A percentile compares a stretch with the other conserved stretches of the same genome.
These are phyloP conservation scores for Hartigia nigra DNA, from an alignment of 2,888 invertebrate species.

Conservation along the genomic window DNA sequence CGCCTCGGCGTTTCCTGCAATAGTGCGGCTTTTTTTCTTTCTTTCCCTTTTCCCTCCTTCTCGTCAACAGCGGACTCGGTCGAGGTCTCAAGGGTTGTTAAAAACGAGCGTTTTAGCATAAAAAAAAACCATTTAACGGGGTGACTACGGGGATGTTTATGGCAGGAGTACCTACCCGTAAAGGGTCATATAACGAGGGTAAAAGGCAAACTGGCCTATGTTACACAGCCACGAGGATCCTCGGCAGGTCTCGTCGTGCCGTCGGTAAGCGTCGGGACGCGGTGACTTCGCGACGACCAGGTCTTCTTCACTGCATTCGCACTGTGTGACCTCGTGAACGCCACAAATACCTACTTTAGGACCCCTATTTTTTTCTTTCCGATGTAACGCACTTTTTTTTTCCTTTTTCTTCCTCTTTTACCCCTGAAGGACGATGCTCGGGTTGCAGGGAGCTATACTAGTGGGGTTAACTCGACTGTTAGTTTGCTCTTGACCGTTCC, in stretches of 20 bases:
- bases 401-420: conserved; percentile 28
- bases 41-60: conserved; percentile 20
- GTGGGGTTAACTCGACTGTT: conserved; percentile 55
- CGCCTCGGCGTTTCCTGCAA: conserved; percentile 59
- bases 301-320: background rate
- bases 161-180: conserved; percentile 20
- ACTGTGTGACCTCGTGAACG: conserved; percentile 48
- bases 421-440: conserved; percentile 48
- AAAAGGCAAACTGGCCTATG: conserved; percentile 37
- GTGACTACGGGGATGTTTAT: conserved; percentile 43
- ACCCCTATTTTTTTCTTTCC: conserved; percentile 39
- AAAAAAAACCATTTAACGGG: conserved; percentile 58
- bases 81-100: conserved; percentile 62
- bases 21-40: conserved; percentile 56
- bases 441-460: conserved; percentile 38
- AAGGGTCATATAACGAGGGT: conserved; percentile 40
- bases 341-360: conserved; percentile 49
- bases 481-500: conserved; percentile 51
- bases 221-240: conserved; percentile 2
- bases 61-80: conserved; percentile 20
- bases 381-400: conserved; percentile 41
- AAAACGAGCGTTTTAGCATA: conserved; percentile 45
- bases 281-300: conserved; percentile 15
- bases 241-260: background rate
- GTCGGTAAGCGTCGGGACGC: conserved; percentile 27